Evolutionary conservation across 2,113 vertebrate species (phyloP).

Genomic region (Rafetus swinhoei): DNA sequence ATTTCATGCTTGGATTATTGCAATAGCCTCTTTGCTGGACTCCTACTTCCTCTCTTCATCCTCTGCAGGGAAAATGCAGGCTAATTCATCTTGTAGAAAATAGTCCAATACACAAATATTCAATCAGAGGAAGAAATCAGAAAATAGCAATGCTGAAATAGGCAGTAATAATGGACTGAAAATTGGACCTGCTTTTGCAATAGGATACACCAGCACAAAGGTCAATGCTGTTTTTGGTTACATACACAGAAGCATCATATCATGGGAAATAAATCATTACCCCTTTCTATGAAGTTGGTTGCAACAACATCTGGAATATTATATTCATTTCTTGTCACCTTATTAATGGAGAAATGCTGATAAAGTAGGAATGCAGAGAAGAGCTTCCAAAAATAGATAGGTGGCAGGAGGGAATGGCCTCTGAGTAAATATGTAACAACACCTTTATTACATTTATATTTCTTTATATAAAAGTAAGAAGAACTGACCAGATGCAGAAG

Average conservation of each 20-base stretch:
- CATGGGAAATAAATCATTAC: background rate
- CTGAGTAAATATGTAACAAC: background rate
- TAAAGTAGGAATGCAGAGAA: background rate
- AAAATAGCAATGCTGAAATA: background rate
- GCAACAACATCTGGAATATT: background rate
- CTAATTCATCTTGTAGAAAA: background rate
- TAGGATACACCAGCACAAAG: background rate
- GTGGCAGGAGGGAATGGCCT: background rate
- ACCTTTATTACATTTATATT: background rate
- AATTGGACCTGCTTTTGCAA: background rate
- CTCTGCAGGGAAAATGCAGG: background rate
- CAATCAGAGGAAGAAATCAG: conserved; percentile 28
- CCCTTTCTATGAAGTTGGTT: background rate
- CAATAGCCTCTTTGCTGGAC: conserved; percentile 3
- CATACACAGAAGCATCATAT: background rate
- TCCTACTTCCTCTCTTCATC: conserved; percentile 5
- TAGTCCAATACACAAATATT: conserved; percentile 11
- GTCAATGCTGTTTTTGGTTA: background rate
- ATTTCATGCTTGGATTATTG: background rate
- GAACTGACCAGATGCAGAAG: background rate
- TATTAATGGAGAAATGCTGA: background rate
- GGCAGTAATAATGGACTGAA: conserved; percentile 2
- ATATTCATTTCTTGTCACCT: background rate
- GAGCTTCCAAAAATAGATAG: background rate
- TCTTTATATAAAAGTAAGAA: background rate